Conservation (phyloP, 2,888 invertebrate genomes). For the Lacanobia oleracea region DNA sequence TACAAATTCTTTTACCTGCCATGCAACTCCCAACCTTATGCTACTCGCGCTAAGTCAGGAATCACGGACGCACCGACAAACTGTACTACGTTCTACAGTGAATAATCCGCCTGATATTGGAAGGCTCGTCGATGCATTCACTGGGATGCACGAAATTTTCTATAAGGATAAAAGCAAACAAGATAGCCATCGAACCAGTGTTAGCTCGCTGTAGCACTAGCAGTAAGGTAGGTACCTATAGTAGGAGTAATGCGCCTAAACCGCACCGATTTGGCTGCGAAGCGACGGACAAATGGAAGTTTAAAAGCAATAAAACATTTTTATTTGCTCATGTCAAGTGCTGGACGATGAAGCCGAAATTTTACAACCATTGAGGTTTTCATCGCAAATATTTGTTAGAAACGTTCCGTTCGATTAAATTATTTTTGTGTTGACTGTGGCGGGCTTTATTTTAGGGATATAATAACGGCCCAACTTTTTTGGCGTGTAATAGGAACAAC, state of each 20-base stretch:
- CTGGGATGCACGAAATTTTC: conserved; percentile 90
- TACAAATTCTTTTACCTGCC: conserved; percentile 79
- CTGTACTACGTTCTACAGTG: conserved; percentile 85
- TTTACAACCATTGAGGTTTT: conserved; percentile 77
- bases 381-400: conserved; percentile 76
- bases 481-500: conserved; percentile 79
- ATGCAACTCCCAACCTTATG: conserved; percentile 75
- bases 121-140: conserved; percentile 89
- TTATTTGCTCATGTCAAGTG: conserved; percentile 77
- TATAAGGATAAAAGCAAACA: conserved; percentile 91
- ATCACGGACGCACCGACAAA: conserved; percentile 68
- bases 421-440: conserved; percentile 71
- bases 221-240: conserved; percentile 51
- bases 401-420: conserved; percentile 71
- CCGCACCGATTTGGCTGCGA: conserved; percentile 67
- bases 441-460: conserved; percentile 64
- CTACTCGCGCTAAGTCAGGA: conserved; percentile 68
- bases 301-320: conserved; percentile 77
- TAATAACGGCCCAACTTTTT: conserved; percentile 77
- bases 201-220: conserved; percentile 70
- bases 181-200: conserved; percentile 88
- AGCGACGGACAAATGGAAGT: conserved; percentile 72
- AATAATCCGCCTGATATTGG: conserved; percentile 89
- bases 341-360: conserved; percentile 75
- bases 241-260: conserved; percentile 64